Conservation (phyloP, 2,888 invertebrate genomes). For the Chorisops tibialis region DNA sequence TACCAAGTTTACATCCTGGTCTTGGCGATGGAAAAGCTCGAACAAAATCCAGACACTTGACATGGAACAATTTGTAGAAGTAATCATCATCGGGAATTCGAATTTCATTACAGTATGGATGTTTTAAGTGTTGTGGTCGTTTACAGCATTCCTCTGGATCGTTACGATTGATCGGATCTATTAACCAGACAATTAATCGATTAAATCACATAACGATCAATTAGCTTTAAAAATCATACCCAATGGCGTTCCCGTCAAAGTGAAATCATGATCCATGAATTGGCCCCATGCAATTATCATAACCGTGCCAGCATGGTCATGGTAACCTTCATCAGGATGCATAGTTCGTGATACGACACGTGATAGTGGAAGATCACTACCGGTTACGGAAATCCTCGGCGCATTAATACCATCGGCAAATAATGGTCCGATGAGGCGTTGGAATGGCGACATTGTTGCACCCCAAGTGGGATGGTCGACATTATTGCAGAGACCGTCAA, state of each 20-base stretch:
- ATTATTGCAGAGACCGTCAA: slow-evolving; percentile 87
- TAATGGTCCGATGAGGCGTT: slow-evolving; percentile 72
- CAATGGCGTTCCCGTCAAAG: slow-evolving; percentile 80
- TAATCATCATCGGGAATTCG: slow-evolving; percentile 84
- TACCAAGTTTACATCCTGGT: slow-evolving; percentile 82
- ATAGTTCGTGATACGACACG: slow-evolving; percentile 84
- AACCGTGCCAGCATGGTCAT: slow-evolving; percentile 90
- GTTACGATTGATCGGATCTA: slow-evolving; percentile 80
- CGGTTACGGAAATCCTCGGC: slow-evolving; percentile 76
- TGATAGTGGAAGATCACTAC: slow-evolving; percentile 73
- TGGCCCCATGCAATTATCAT: slow-evolving; percentile 94
- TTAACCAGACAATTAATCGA: background rate
- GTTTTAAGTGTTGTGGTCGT: slow-evolving; percentile 75
- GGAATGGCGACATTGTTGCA: slow-evolving; percentile 78
- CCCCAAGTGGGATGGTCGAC: slow-evolving; percentile 88
- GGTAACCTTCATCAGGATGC: slow-evolving; percentile 90
- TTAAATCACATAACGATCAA: background rate
- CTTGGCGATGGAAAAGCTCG: slow-evolving; percentile 82
- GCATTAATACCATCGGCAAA: slow-evolving; percentile 82
- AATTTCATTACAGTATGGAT: slow-evolving; percentile 90
- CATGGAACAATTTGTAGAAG: slow-evolving; percentile 80
- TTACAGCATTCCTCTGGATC: slow-evolving; percentile 90
- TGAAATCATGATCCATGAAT: slow-evolving; percentile 93
- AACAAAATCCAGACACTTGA: slow-evolving; percentile 86
- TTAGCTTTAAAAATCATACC: slow-evolving; percentile 56